Percentiles rank a stretch among this genome's conserved stretches.
phyloP scores from a whole-genome alignment of 2,113 vertebrate genomes.

The Butorides virescens region DNA sequence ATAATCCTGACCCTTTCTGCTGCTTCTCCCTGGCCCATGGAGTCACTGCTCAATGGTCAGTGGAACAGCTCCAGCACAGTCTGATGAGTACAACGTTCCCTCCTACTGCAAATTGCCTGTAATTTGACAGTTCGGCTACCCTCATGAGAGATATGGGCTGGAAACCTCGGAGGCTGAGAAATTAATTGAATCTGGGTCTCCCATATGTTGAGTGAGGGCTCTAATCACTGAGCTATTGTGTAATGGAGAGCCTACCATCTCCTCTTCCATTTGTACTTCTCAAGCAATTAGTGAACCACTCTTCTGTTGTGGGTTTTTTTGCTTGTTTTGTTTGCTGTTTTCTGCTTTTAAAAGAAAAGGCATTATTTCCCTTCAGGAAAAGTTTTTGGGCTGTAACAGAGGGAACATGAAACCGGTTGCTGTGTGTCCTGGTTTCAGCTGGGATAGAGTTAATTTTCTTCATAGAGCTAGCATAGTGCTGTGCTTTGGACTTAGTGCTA shows the following conservation, averaged over 20 bases:
- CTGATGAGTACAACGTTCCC: background rate
- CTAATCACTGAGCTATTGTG: background rate
- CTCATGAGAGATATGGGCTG: background rate
- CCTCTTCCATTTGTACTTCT: background rate
- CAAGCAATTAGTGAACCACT: background rate
- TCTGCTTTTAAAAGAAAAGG: background rate
- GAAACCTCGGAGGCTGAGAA: background rate
- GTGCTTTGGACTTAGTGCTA: too few species aligned
- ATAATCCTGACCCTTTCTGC: background rate
- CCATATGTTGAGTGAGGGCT: background rate
- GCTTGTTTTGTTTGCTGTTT: background rate
- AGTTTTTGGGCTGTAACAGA: background rate
- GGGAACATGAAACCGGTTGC: background rate
- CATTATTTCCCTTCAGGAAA: background rate
- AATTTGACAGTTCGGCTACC: background rate
- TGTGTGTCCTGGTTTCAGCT: too few species aligned
- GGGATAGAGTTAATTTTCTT: too few species aligned
- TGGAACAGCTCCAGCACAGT: background rate
- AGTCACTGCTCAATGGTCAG: background rate
- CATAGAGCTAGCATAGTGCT: too few species aligned
- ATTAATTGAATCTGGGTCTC: conserved; percentile 23
- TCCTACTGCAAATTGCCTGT: background rate
- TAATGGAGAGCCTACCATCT: background rate
- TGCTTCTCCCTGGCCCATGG: background rate
- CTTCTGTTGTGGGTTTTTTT: background rate